A percentile compares a stretch with the other conserved stretches of the same genome.
Evolutionary conservation across 2,113 vertebrate species (phyloP).

Genomic region (Leucosticte australis): DNA sequence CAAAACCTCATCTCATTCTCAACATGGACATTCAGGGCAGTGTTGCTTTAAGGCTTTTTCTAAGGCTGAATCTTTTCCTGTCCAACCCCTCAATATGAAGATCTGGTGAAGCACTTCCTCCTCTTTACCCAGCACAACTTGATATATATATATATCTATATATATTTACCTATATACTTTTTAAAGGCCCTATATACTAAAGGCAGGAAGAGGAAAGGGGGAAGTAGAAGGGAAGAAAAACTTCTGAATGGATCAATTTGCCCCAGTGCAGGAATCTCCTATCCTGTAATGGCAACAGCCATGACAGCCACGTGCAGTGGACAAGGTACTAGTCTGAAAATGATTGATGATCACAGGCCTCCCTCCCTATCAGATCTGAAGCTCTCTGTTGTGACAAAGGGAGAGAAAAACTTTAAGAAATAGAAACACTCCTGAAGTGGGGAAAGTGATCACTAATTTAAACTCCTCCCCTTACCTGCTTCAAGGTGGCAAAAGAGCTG

Average conservation of each 20-base stretch:
- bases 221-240: background rate
- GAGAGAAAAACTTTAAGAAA: background rate
- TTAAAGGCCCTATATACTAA: slow-evolving; percentile 41
- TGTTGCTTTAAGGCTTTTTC: slow-evolving; percentile 72
- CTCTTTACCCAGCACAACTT: slow-evolving; percentile 32
- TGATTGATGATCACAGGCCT: background rate
- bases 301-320: background rate
- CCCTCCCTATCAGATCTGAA: background rate
- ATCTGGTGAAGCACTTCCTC: slow-evolving; percentile 28
- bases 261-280: slow-evolving; percentile 28
- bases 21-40: slow-evolving; percentile 63
- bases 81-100: background rate
- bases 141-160: slow-evolving; percentile 18
- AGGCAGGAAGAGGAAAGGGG: background rate
- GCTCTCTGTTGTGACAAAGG: background rate
- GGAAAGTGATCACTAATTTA: background rate
- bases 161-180: slow-evolving; percentile 47
- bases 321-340: background rate
- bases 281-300: background rate
- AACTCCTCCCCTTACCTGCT: slow-evolving; percentile 27
- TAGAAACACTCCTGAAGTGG: slow-evolving; percentile 10
- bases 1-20: background rate
- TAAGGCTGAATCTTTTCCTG: slow-evolving; percentile 52
- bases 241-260: background rate
- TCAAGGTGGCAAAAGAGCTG: background rate